These are phyloP conservation scores for Eupithecia inturbata DNA, from an alignment of 2,888 invertebrate genomes.

Conservation along the genomic window DNA sequence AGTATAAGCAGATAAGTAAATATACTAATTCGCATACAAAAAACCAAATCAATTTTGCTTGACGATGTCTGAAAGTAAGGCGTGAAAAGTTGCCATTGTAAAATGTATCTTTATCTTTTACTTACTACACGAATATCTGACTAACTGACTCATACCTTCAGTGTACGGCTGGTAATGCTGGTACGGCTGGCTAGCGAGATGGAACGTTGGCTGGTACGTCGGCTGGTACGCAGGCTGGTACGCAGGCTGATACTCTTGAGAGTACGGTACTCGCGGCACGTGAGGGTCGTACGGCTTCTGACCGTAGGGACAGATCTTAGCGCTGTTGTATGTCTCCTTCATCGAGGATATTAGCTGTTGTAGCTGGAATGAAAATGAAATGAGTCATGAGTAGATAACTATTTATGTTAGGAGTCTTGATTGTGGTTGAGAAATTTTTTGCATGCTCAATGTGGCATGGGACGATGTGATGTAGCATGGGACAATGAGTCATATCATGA, in stretches of 20 bases:
- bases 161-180: constrained; percentile 68
- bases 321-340: constrained; percentile 90
- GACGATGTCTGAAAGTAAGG: not conserved
- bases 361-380: constrained; percentile 78
- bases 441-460: not conserved
- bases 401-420: not conserved
- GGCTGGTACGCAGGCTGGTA: constrained; percentile 42
- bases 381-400: not conserved
- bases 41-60: not conserved
- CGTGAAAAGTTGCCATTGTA: too few relatives aligned
- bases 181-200: constrained; percentile 60
- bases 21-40: not conserved
- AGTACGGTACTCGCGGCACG: constrained; percentile 57
- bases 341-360: constrained; percentile 89
- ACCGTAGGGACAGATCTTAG: constrained; percentile 88
- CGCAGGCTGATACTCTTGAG: constrained; percentile 47
- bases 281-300: constrained; percentile 78
- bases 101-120: too few relatives aligned
- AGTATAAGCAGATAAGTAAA: too few relatives aligned
- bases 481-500: not conserved
- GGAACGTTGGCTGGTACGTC: constrained; percentile 38
- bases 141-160: constrained; percentile 41
- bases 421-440: not conserved
- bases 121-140: not conserved
- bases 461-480: not conserved